Evolutionary conservation across 2,113 vertebrate genomes (phyloP).

Genomic region (Coreoperca whiteheadi): DNA sequence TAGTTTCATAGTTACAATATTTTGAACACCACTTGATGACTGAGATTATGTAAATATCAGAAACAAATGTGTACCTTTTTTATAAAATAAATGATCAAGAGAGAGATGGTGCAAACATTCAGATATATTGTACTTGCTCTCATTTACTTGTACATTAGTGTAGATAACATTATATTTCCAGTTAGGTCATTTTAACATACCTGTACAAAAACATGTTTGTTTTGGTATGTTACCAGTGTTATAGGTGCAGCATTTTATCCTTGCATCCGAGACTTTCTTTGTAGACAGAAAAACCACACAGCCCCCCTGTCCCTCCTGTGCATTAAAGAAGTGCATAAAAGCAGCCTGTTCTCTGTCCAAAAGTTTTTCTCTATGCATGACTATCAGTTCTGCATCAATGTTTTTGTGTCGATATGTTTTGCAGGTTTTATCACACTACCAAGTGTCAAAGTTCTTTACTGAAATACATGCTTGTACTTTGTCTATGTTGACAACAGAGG

Average conservation of each 20-base stretch:
- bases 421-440: background rate
- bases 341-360: too few species aligned
- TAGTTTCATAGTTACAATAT: too few species aligned
- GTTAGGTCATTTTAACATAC: background rate
- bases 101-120: background rate
- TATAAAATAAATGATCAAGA: background rate
- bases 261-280: background rate
- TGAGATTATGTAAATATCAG: too few species aligned
- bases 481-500: constrained; percentile 71
- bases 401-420: background rate
- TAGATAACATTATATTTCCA: background rate
- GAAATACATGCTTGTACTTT: constrained; percentile 30
- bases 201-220: background rate
- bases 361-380: background rate
- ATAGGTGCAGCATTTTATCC: too few species aligned
- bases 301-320: background rate
- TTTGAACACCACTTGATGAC: background rate
- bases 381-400: background rate
- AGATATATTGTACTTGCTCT: background rate
- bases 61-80: background rate
- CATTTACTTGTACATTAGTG: background rate
- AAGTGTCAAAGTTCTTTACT: background rate
- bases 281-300: background rate
- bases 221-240: background rate
- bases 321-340: too few species aligned